A percentile compares a stretch with the other conserved stretches of the same genome.
phyloP scores from a whole-genome alignment of 2,888 invertebrate species.

The Elmis aenea region DNA sequence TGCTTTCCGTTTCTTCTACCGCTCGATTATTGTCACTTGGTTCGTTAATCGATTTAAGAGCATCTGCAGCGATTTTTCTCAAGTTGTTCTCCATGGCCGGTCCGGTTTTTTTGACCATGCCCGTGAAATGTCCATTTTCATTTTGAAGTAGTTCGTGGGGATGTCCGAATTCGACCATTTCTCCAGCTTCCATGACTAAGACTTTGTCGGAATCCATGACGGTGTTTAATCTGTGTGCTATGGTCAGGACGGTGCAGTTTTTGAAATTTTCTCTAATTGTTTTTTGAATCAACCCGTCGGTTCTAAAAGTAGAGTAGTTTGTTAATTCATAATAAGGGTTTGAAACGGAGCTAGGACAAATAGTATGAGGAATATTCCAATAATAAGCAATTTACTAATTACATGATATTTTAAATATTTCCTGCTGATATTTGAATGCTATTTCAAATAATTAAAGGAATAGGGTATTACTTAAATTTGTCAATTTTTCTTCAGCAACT shows the following conservation, averaged over 20 bases:
- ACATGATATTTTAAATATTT: no score
- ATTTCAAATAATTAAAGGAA: no score
- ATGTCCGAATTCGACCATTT: constrained; percentile 49
- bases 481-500: no score
- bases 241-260: constrained; percentile 73
- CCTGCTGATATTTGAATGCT: no score
- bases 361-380: no score
- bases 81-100: constrained; percentile 24
- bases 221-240: constrained; percentile 77
- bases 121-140: constrained; percentile 32
- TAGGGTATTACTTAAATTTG: no score
- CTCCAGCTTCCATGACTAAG: constrained; percentile 54
- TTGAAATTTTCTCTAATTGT: constrained; percentile 70
- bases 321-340: constrained; percentile 1
- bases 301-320: constrained; percentile 42
- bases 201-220: constrained; percentile 80
- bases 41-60: no score
- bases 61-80: constrained; percentile 22
- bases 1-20: no score
- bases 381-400: no score
- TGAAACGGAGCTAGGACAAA: not conserved
- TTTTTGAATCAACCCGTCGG: constrained; percentile 69
- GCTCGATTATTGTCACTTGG: no score
- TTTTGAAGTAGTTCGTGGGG: constrained; percentile 45
- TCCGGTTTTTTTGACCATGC: constrained; percentile 41